Evolutionary conservation across 2,113 vertebrate genomes (phyloP), one percentile per base, ranked within the genome.

Genomic region (Mormyrus iriodes): DNA sequence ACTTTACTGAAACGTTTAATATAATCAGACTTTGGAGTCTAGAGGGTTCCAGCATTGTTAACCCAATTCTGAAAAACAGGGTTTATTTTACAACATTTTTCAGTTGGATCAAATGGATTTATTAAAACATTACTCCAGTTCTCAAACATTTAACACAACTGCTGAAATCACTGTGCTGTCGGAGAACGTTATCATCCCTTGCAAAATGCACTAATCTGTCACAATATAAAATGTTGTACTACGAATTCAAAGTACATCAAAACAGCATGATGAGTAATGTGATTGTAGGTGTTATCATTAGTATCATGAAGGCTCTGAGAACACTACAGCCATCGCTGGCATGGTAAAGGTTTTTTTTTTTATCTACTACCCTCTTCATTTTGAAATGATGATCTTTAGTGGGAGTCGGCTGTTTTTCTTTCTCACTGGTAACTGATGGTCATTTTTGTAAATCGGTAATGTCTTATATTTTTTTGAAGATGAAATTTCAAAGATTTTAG

Each of bases 221-320:
- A 79, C 73, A 42, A 79, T 79, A 42, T 79, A 79, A 79, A 79
- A 79, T 79, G 15, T 79, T 79, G n/a, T 79, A 79, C 73, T 79
- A 79, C 73, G 42, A 79, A 79, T 79, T 79, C 17, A 19, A 79
- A 39, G 35, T 35, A 79, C 73, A 79, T 42, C 15, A 17, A 79
- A 79, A 42, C 35, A 39, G 61, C 4, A 35, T 39, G 65, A 15
- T 35, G 31, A 76, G 69, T 76, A 76, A 79, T 4, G 12, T 39
- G 73, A 39, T 79, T 15, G 19, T 39, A 42, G 13, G 73, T 79
- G 13, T 42, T 17, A 42, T 42, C 17, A 39, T 73, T 15, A 31
- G 3, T 39, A 42, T 79, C 35, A 7, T 15, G 19, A 13, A 21
- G 73, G 35, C 35, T 79, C 35, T 79, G 35, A 35, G 13, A 19